These are phyloP conservation scores for Coilia nasus DNA, from an alignment of 2,797 vertebrate genomes.

Conservation along the genomic window DNA sequence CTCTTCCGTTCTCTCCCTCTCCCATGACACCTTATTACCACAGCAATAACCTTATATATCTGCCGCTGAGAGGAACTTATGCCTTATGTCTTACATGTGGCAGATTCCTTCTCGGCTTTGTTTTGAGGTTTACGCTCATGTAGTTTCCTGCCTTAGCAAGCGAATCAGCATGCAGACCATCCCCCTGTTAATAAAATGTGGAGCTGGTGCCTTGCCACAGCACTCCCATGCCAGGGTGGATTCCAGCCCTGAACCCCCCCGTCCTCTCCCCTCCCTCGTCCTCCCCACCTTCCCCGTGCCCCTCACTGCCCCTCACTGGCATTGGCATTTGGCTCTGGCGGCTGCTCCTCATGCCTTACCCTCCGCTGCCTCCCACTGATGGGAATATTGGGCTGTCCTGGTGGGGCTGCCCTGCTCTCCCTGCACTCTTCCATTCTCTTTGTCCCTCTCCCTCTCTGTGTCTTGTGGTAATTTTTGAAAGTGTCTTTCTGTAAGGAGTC, in stretches of 20 bases:
- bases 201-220: background rate
- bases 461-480: no score
- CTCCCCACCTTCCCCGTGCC: background rate
- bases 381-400: constrained; percentile 23
- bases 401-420: background rate
- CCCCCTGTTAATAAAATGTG: background rate
- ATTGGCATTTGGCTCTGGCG: constrained; percentile 15
- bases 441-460: no score
- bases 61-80: background rate
- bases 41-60: no score
- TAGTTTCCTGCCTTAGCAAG: background rate
- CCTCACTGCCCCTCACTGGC: constrained; percentile 4
- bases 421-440: background rate
- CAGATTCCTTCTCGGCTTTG: background rate
- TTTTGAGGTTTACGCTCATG: background rate
- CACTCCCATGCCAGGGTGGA: constrained; percentile 11
- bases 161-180: background rate
- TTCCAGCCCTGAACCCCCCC: background rate
- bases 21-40: no score
- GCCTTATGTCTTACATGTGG: background rate
- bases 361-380: constrained; percentile 23
- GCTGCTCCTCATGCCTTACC: constrained; percentile 22
- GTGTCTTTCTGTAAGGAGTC: no score
- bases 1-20: no score
- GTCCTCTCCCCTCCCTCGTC: background rate